Evolutionary conservation across 2,888 invertebrate genomes (phyloP), one percentile per base, ranked within the genome.

Genomic region (Rotaria sp.): DNA sequence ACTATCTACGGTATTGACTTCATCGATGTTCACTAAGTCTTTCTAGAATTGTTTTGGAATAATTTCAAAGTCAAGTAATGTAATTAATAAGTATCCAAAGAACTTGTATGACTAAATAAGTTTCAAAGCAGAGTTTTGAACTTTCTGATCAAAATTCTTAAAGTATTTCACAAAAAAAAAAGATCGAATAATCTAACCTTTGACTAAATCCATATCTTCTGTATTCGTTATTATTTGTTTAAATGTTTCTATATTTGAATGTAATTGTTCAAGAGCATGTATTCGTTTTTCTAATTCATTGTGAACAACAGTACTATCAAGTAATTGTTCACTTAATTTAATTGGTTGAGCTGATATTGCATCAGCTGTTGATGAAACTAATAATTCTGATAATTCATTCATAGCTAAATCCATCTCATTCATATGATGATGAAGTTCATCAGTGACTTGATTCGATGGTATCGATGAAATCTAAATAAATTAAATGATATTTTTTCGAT

Each of bases 221-320:
- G 24, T 0, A 80, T 45, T 45, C 4, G 10, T 45, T 21, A 21
- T 35, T 18, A 35, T 35, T 35, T 35, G 35, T 35, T 80, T 45
- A 7, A 45, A 80, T 45, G 15, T 15, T 41, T 80, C 13, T 7
- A 80, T 24, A 45, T 41, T 80, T 26, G 45, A 26, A 26, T 45
- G 11, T 4, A 86, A 11, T n/a, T 86, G 21, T n/a, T 84, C 80
- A 18, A 86, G 10, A 1, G 26, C 30, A 7, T 38, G 7, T 80
- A n/a, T 30, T 26, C 57, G 80, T 30, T 84, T 52, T n/a, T 85
- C 45, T 45, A 86, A 84, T 48, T 86, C 85, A 41, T 75, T 85
- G 2, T 85, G 13, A 15, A 86, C 18, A 48, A n/a, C 26, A 35
- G 52, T 57, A 38, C 85, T 86, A 8, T 86, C 86, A 2, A 74